Evolutionary conservation across 1,140 invertebrate genomes (phyloP).

Genomic region (Lerema accius): DNA sequence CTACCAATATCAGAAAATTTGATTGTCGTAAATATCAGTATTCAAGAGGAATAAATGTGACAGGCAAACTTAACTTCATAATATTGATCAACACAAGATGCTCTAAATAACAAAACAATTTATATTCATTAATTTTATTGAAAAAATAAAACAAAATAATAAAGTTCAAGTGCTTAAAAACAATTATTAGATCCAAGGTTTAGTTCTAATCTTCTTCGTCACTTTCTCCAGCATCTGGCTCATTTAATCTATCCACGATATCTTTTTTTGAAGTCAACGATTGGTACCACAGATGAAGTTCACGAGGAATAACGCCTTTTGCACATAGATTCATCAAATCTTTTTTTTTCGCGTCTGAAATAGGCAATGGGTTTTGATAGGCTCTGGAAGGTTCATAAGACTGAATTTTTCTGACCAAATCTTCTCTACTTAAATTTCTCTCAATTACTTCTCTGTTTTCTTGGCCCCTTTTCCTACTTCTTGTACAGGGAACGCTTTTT

Average conservation of each 20-base stretch:
- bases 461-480: background rate
- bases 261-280: background rate
- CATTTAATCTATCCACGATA: background rate
- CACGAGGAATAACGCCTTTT: background rate
- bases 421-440: background rate
- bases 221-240: background rate
- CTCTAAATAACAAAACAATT: background rate
- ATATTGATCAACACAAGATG: background rate
- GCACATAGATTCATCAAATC: background rate
- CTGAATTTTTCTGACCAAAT: background rate
- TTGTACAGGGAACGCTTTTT: background rate
- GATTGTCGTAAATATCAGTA: background rate
- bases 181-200: background rate
- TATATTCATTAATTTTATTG: background rate
- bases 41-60: background rate
- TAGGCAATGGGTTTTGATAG: background rate
- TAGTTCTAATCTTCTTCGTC: background rate
- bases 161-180: background rate
- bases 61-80: background rate
- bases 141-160: background rate
- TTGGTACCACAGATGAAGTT: background rate
- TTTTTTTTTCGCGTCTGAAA: background rate
- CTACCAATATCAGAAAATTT: background rate
- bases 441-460: background rate
- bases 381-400: background rate